Base-by-base conservation (phyloP, 2,113 vertebrate species). In the Eptatretus burgeri region DNA sequence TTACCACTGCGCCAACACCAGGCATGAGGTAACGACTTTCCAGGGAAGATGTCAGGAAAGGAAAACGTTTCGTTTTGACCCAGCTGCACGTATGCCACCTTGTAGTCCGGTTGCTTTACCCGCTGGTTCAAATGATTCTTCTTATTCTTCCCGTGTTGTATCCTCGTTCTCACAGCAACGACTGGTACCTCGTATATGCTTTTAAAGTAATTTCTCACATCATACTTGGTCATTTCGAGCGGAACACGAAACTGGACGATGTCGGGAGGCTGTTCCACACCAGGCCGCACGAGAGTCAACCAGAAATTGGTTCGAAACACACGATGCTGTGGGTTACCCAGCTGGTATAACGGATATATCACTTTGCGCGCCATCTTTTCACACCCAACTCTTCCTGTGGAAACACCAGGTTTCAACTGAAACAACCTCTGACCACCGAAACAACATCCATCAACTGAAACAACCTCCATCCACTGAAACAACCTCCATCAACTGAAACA, bases 21-120 rank as follows among this genome's bases (percentile, higher is more conserved):
- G 27, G 27, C 27, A 41, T 41, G 27, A 41, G 27, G 27, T 41
- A 41, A 41, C 27, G 27, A 41, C 27, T 41, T 41, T 41, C 27
- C 27, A 41, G 27, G 27, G 27, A 41, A 41, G 27, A 41, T 41
- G 27, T 41, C 27, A 41, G 27, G 27, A 41, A 41, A 41, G 27
- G 27, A 41, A 41, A 41, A 41, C 27, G 27, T 41, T 41, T 41
- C 3, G 27, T 41, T 41, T 41, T 41, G 27, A n/a, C n/a, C 89
- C 86, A 95, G 73, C 72, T 98, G 91, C 68, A 98, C 77, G 5
- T 96, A 96, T 18, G 91, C 89, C 0, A 93, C 82, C 76, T 98
- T 98, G 73, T 79, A 89, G 73, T 98, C 91, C 0, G 89, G 85
- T 63, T 72, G 72, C 75, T 95, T 94, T 64, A 88, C 74, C 20